Percentiles rank a stretch among this genome's conserved stretches.
These are phyloP conservation scores for Danionella cerebrum DNA, from an alignment of 2,113 vertebrate genomes.

Conservation along the genomic window DNA sequence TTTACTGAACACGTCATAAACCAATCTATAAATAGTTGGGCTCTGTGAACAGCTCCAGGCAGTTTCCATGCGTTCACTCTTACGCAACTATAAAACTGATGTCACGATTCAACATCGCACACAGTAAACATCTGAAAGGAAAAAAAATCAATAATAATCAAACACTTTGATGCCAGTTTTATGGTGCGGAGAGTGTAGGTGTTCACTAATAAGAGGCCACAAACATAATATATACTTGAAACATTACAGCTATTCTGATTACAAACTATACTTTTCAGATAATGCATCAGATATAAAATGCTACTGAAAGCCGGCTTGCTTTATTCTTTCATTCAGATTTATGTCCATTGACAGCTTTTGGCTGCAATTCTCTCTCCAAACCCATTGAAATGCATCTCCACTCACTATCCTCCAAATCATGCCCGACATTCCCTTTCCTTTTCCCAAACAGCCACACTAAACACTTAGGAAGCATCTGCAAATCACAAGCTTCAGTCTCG, in stretches of 20 bases:
- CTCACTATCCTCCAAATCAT: not conserved
- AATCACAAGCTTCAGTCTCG: not conserved
- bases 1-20: not conserved
- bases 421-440: not conserved
- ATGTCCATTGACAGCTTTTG: not conserved
- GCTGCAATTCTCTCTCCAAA: not conserved
- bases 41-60: slow-evolving; percentile 1
- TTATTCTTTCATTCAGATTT: not conserved
- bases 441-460: not conserved
- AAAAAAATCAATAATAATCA: not conserved
- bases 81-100: slow-evolving; percentile 1
- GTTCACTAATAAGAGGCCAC: too few relatives aligned
- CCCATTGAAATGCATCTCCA: slow-evolving; percentile 37
- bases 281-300: too few relatives aligned
- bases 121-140: not conserved
- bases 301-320: not conserved
- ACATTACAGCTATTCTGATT: too few relatives aligned
- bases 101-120: not conserved
- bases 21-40: not conserved
- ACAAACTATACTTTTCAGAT: too few relatives aligned
- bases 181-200: too few relatives aligned
- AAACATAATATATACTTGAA: too few relatives aligned
- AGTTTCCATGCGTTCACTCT: slow-evolving; percentile 21
- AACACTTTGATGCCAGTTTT: too few relatives aligned
- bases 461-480: not conserved